Evolutionary conservation across 2,888 invertebrate genomes (phyloP).

Genomic region (Calameuta filiformis): DNA sequence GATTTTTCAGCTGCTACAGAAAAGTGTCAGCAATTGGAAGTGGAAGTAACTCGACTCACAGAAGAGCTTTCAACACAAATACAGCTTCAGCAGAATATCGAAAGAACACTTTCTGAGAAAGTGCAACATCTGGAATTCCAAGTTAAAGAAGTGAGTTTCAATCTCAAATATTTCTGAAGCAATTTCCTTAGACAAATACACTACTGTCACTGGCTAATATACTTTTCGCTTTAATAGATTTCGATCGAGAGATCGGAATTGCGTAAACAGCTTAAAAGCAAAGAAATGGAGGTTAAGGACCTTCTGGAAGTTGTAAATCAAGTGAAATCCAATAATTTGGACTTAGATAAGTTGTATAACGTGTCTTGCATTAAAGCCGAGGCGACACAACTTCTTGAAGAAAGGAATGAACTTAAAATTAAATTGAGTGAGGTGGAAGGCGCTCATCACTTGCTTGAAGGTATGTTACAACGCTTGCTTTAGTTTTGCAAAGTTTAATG

Average conservation of each 20-base stretch:
- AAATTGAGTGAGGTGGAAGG: slow-evolving; percentile 62
- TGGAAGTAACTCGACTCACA: slow-evolving; percentile 48
- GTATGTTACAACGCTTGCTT: slow-evolving; percentile 37
- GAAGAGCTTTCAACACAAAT: slow-evolving; percentile 61
- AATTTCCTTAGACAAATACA: neutral
- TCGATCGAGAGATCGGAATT: slow-evolving; percentile 45
- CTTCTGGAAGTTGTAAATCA: slow-evolving; percentile 53
- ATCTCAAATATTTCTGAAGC: slow-evolving; percentile 1
- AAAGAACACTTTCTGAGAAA: slow-evolving; percentile 69
- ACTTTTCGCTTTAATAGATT: slow-evolving; percentile 35
- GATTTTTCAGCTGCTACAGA: slow-evolving; percentile 63
- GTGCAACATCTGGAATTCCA: slow-evolving; percentile 69
- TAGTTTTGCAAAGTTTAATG: neutral
- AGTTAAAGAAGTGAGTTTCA: slow-evolving; percentile 69
- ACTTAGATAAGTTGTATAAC: slow-evolving; percentile 69
- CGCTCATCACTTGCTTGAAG: slow-evolving; percentile 64
- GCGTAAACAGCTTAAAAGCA: slow-evolving; percentile 50
- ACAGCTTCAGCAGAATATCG: slow-evolving; percentile 69
- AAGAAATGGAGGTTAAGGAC: slow-evolving; percentile 56
- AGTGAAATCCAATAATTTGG: slow-evolving; percentile 52
- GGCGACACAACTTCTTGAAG: slow-evolving; percentile 69
- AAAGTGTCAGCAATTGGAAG: slow-evolving; percentile 61
- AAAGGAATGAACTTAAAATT: slow-evolving; percentile 65
- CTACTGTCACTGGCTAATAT: neutral
- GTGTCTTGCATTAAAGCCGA: slow-evolving; percentile 72